Percentiles rank a stretch among this genome's conserved stretches.
These are phyloP conservation scores for Aleiodes leptofemur DNA, from an alignment of 2,888 invertebrate species.

Conservation along the genomic window DNA sequence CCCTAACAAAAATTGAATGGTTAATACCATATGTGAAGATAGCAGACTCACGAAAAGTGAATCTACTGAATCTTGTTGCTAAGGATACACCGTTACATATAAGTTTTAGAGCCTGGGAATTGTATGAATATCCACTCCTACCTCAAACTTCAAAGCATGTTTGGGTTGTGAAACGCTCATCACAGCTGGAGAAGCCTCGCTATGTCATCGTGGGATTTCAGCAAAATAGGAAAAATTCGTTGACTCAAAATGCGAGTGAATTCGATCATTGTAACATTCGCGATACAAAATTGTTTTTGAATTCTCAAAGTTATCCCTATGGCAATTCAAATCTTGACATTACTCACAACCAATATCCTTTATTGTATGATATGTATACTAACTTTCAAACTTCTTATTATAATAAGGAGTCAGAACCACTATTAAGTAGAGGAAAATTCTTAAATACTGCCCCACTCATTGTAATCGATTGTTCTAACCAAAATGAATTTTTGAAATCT, in stretches of 20 bases:
- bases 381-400: no score
- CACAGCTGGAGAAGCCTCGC: not conserved
- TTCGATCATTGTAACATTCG: not conserved
- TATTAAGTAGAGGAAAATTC: no score
- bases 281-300: not conserved
- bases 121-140: slow-evolving; percentile 5
- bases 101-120: not conserved
- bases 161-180: slow-evolving; percentile 25
- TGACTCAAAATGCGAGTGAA: not conserved
- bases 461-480: no score
- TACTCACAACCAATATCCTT: no score
- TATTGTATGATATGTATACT: no score
- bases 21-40: slow-evolving; percentile 8
- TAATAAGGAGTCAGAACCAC: no score
- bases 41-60: not conserved
- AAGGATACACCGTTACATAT: slow-evolving; percentile 29
- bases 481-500: no score
- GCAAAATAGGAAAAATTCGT: not conserved
- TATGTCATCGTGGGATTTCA: not conserved
- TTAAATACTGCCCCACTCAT: no score
- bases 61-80: not conserved
- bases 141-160: slow-evolving; percentile 18
- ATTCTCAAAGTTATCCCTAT: slow-evolving; percentile 12
- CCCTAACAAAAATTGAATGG: slow-evolving; percentile 44
- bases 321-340: no score